These are phyloP conservation scores for Nephila pilipes DNA, from an alignment of 1,140 invertebrate genomes.

Conservation along the genomic window DNA sequence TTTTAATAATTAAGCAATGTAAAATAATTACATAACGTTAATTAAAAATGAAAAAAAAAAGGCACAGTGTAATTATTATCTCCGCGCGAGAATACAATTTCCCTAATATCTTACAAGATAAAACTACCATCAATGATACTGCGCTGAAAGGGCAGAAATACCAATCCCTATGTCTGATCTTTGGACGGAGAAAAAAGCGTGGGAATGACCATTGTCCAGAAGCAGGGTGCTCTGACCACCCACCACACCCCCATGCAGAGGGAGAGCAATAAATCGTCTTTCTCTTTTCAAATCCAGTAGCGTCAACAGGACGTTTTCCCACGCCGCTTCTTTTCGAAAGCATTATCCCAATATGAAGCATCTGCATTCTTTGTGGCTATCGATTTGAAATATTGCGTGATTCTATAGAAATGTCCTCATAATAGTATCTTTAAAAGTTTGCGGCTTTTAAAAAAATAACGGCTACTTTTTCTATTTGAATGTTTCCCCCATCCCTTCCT, in stretches of 20 bases:
- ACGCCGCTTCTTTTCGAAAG: not conserved
- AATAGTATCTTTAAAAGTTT: not conserved
- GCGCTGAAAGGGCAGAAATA: not conserved
- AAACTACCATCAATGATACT: not conserved
- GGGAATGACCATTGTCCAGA: constrained; percentile 36
- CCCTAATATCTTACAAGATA: not conserved
- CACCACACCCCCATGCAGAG: not conserved
- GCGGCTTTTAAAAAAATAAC: not conserved
- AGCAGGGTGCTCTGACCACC: not conserved
- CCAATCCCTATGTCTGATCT: not conserved
- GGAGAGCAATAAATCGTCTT: constrained; percentile 2
- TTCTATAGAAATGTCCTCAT: not conserved
- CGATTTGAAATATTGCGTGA: not conserved
- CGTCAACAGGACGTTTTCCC: not conserved
- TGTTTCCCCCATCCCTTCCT: too few relatives aligned
- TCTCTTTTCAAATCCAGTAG: not conserved
- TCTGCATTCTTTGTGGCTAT: constrained; percentile 4
- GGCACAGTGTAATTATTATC: too few relatives aligned
- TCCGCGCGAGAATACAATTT: too few relatives aligned
- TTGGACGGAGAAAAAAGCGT: not conserved
- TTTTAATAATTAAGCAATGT: too few relatives aligned
- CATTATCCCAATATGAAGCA: not conserved
- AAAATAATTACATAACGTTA: too few relatives aligned
- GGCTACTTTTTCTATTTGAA: too few relatives aligned
- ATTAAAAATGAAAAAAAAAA: too few relatives aligned